Percentiles rank a stretch among this genome's conserved stretches.
phyloP scores from a whole-genome alignment of 2,888 invertebrate species.

The Drosophila acutilabella region DNA sequence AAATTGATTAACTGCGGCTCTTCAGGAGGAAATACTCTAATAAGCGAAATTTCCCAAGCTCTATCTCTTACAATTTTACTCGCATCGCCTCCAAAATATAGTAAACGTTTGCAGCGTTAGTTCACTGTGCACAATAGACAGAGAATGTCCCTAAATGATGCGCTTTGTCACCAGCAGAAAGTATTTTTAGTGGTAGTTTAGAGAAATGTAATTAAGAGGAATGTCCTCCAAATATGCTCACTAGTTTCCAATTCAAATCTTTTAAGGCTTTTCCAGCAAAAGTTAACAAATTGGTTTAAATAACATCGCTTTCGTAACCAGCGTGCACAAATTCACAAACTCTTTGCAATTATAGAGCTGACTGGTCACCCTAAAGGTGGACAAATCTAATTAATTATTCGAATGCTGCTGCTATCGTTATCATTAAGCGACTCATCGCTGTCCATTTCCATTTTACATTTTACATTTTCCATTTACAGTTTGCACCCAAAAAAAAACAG shows the following conservation, averaged over 20 bases:
- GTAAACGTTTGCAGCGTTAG: too few relatives aligned
- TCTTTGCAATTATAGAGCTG: slow-evolving; percentile 29
- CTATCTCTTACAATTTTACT: too few relatives aligned
- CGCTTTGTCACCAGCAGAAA: not conserved
- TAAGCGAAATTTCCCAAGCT: too few relatives aligned
- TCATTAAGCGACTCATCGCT: slow-evolving; percentile 35
- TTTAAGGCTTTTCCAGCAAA: not conserved
- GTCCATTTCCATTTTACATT: slow-evolving; percentile 30
- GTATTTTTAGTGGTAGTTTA: not conserved
- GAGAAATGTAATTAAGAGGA: not conserved
- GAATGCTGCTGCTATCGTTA: slow-evolving; percentile 8
- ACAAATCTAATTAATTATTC: slow-evolving; percentile 38
- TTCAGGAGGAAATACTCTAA: too few relatives aligned
- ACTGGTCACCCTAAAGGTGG: slow-evolving; percentile 34
- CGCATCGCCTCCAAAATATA: too few relatives aligned
- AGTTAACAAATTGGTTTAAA: too few relatives aligned
- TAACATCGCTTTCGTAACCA: not conserved
- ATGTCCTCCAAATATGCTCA: not conserved
- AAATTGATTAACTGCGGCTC: too few relatives aligned
- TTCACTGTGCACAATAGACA: too few relatives aligned
- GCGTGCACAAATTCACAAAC: not conserved
- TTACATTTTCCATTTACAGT: not conserved
- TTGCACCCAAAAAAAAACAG: slow-evolving; percentile 11
- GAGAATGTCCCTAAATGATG: too few relatives aligned
- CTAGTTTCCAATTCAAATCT: not conserved